phyloP scores from a whole-genome alignment of 2,113 vertebrate species.

The Potamarius usumacintae region DNA sequence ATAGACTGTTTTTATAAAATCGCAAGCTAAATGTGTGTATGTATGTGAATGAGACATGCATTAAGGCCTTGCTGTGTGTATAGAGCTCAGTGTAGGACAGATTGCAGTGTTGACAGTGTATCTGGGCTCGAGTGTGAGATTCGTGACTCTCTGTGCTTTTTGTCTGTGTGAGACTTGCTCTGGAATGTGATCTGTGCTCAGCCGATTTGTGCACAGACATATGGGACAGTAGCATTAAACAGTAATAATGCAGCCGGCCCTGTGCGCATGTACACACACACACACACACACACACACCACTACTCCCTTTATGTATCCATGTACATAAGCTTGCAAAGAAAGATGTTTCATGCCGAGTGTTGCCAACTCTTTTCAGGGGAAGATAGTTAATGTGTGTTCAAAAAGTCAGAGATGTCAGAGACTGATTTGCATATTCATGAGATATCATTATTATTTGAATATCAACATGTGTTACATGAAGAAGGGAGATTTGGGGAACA shows the following conservation, averaged over 20 bases:
- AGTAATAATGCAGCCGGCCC: constrained; percentile 35
- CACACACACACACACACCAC: not conserved
- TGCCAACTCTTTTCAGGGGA: not conserved
- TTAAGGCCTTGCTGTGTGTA: constrained; percentile 16
- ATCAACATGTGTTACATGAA: not conserved
- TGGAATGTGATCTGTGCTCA: constrained; percentile 88
- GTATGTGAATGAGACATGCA: constrained; percentile 1
- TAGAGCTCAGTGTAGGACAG: constrained; percentile 76
- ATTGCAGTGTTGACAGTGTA: constrained; percentile 91
- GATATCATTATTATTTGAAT: not conserved
- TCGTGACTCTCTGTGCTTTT: constrained; percentile 85
- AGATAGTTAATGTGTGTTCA: not conserved
- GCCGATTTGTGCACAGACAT: constrained; percentile 91
- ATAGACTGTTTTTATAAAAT: not conserved
- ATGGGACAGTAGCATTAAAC: constrained; percentile 68
- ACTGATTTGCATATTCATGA: not conserved
- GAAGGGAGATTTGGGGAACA: not conserved
- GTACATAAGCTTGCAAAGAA: not conserved
- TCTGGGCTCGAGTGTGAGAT: constrained; percentile 83
- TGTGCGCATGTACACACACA: constrained; percentile 2
- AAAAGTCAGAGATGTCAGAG: not conserved
- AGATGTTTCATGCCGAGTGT: not conserved
- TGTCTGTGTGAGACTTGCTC: constrained; percentile 87
- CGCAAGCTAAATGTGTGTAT: not conserved
- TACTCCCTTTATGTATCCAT: not conserved